A percentile compares a stretch with the other conserved stretches of the same genome.
Conservation (phyloP, 2,113 vertebrate genomes). For the Castor canadensis region DNA sequence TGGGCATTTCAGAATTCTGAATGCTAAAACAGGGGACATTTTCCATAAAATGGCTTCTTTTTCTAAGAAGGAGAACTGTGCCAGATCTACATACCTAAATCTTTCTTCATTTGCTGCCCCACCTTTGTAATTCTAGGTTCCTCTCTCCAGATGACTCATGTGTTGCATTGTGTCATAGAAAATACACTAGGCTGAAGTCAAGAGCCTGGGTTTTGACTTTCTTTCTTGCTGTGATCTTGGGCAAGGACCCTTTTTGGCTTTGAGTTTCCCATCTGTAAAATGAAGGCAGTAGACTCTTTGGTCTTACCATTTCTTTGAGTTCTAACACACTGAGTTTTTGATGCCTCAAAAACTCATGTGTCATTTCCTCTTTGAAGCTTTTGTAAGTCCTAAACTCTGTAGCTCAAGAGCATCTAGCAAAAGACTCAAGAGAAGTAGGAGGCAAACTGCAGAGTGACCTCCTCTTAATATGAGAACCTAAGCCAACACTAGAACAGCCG, state of each 20-base stretch:
- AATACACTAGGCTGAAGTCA: constrained; percentile 42
- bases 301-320: not conserved
- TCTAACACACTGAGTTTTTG: not conserved
- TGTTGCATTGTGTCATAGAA: not conserved
- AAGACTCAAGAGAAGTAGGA: not conserved
- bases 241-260: constrained; percentile 29
- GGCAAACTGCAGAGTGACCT: constrained; percentile 5
- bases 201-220: constrained; percentile 36
- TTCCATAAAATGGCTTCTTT: constrained; percentile 47
- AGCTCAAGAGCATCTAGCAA: not conserved
- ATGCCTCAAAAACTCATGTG: not conserved
- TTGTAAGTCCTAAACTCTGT: not conserved
- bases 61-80: not conserved
- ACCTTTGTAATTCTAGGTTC: constrained; percentile 65
- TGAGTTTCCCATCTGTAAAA: not conserved
- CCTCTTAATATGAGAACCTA: not conserved
- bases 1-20: not conserved
- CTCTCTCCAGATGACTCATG: constrained; percentile 49
- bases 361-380: not conserved
- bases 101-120: constrained; percentile 6
- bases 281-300: not conserved
- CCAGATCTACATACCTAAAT: constrained; percentile 45
- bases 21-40: not conserved
- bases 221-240: not conserved
- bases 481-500: not conserved